phyloP scores from a whole-genome alignment of 2,113 vertebrate genomes.

The Seriola rivoliana region DNA sequence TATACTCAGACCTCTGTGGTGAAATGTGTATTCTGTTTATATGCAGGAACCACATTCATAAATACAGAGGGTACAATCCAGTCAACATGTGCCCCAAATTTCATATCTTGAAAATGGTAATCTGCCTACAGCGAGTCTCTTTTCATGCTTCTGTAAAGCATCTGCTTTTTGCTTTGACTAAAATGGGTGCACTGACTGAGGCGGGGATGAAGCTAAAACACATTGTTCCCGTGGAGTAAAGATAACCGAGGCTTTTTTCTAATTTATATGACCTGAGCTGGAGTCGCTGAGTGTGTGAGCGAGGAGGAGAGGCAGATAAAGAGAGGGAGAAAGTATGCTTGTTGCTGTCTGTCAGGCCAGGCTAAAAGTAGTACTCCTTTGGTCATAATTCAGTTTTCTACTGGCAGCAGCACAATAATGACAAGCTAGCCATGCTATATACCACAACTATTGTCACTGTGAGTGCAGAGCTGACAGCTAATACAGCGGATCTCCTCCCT shows the following conservation, averaged over 20 bases:
- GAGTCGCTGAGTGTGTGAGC: conserved; percentile 13
- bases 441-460: conserved; percentile 17
- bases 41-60: not conserved
- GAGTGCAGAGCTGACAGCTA: conserved; percentile 12
- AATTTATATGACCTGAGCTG: conserved; percentile 42
- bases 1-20: not conserved
- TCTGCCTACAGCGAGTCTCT: not conserved
- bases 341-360: not conserved
- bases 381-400: conserved; percentile 46
- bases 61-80: not conserved
- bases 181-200: not conserved
- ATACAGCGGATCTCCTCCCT: not conserved
- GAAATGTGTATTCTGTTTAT: not conserved
- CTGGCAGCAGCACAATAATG: conserved; percentile 14
- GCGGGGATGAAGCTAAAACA: not conserved
- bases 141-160: conserved; percentile 8
- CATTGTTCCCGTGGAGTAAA: conserved; percentile 30
- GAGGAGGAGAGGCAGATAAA: conserved; percentile 19
- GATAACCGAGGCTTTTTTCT: conserved; percentile 28
- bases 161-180: conserved; percentile 1
- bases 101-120: not conserved
- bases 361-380: conserved; percentile 42
- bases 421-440: conserved; percentile 19
- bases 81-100: conserved; percentile 4
- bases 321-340: not conserved